Conservation (phyloP, 1,140 invertebrate genomes). For the Eupristina koningsbergeri region DNA sequence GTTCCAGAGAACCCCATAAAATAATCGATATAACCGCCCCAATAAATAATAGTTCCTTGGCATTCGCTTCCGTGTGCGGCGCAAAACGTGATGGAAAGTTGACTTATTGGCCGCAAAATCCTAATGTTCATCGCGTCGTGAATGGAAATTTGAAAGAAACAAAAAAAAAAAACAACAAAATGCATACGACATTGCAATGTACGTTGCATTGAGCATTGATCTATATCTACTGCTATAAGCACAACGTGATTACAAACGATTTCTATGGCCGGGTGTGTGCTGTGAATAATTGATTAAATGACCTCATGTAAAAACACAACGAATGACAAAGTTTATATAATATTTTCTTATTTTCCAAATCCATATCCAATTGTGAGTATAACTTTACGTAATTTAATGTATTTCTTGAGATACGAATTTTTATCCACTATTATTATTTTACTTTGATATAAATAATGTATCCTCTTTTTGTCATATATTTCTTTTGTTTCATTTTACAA, state of each 20-base stretch:
- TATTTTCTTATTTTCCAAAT: no score
- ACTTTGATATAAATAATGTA: no score
- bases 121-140: neutral
- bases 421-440: no score
- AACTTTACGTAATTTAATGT: no score
- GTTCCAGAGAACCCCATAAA: constrained; percentile 13
- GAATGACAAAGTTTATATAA: neutral
- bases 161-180: neutral
- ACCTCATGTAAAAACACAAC: neutral
- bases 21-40: constrained; percentile 12
- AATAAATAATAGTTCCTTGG: constrained; percentile 37
- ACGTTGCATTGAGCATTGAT: neutral
- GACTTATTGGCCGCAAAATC: constrained; percentile 28
- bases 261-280: neutral
- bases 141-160: neutral
- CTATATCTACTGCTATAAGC: neutral
- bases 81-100: constrained; percentile 30
- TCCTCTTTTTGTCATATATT: no score
- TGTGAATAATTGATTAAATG: neutral
- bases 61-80: constrained; percentile 29
- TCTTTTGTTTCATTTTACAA: no score
- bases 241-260: neutral
- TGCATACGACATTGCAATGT: neutral
- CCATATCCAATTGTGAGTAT: no score
- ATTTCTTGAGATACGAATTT: no score